A percentile compares a stretch with the other conserved stretches of the same genome.
Conservation (phyloP, 2,888 invertebrate genomes). For the Eupithecia vulgata region DNA sequence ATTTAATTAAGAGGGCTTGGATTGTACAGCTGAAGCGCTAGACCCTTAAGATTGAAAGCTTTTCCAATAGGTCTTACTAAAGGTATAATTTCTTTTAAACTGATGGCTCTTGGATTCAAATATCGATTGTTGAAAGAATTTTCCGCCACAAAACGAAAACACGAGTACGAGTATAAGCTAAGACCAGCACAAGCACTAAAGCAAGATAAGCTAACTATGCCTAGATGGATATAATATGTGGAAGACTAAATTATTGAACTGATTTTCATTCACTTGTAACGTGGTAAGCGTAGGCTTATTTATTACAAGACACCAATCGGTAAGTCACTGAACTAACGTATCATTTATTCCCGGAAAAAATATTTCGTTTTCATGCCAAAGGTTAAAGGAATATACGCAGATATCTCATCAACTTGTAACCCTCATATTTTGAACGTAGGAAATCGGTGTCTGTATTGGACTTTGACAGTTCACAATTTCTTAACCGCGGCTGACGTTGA, state of each 20-base stretch:
- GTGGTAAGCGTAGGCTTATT: background rate
- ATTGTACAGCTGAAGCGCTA: background rate
- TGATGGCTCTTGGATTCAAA: background rate
- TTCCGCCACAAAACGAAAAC: background rate
- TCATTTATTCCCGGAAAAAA: background rate
- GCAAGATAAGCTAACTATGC: background rate
- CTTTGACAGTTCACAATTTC: too few relatives aligned
- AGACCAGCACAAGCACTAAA: background rate
- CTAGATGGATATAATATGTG: background rate
- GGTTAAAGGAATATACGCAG: background rate
- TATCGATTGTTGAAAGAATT: background rate
- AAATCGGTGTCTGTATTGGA: too few relatives aligned
- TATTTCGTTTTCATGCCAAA: background rate
- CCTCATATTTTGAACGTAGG: background rate
- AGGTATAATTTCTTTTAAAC: background rate
- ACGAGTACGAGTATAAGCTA: background rate
- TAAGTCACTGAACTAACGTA: background rate
- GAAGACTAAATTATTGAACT: background rate
- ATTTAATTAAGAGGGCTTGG: background rate
- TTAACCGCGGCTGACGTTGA: too few relatives aligned
- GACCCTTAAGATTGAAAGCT: background rate
- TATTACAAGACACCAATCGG: background rate
- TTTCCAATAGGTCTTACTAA: background rate
- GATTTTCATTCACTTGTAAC: background rate
- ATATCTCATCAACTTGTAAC: background rate